phyloP scores from a whole-genome alignment of 2,113 vertebrate species.

The Todiramphus saurophagus region DNA sequence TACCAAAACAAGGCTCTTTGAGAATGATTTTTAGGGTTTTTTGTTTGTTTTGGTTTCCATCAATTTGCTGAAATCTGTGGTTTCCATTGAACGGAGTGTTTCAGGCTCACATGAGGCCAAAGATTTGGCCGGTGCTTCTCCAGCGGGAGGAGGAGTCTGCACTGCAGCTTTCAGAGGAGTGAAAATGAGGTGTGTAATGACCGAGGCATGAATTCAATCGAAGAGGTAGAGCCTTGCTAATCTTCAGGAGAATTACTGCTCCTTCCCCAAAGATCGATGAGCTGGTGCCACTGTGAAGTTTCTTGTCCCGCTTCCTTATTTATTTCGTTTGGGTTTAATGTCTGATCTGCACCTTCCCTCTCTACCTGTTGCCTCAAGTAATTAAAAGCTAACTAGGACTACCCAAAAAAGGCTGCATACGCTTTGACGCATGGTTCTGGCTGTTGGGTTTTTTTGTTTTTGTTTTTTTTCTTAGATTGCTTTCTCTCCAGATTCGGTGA shows the following conservation, averaged over 20 bases:
- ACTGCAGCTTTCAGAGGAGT: not conserved
- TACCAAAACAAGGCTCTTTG: not conserved
- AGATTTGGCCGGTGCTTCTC: not conserved
- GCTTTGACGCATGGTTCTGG: not conserved
- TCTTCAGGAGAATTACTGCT: not conserved
- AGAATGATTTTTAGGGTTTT: not conserved
- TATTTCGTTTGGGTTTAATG: not conserved
- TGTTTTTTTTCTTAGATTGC: not conserved
- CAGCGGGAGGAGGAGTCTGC: not conserved
- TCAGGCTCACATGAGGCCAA: not conserved
- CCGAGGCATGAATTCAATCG: not conserved
- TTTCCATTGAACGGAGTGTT: not conserved
- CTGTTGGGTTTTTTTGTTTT: not conserved
- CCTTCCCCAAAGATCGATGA: not conserved
- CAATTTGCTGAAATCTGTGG: not conserved
- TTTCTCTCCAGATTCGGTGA: slow-evolving; percentile 10
- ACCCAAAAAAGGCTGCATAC: not conserved
- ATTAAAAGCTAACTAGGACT: not conserved
- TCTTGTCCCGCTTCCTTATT: not conserved
- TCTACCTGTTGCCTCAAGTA: not conserved
- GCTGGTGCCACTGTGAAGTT: not conserved
- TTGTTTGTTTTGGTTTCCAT: not conserved
- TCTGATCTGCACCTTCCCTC: not conserved
- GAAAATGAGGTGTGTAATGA: slow-evolving; percentile 11
- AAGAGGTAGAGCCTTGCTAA: not conserved